Percentiles rank a stretch among this genome's conserved stretches.
Conservation (phyloP, 1,140 invertebrate genomes). For the Mactra quadrangularis region DNA sequence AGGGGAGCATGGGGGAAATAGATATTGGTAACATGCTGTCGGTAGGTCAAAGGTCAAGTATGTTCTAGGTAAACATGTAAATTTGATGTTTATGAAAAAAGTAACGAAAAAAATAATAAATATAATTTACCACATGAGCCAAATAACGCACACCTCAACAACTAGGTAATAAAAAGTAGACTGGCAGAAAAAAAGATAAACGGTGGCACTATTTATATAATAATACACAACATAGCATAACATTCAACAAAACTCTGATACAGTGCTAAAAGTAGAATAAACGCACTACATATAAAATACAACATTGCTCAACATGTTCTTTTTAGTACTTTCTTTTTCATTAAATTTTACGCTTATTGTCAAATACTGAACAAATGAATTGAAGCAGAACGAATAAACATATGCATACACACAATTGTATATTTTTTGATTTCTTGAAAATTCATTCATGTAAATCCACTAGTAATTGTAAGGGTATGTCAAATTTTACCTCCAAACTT, state of each 20-base stretch:
- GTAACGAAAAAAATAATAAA: slow-evolving; percentile 16
- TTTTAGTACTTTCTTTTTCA: too few species aligned
- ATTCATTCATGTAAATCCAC: too few species aligned
- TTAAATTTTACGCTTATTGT: too few species aligned
- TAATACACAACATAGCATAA: slow-evolving; percentile 13
- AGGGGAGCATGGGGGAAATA: too few species aligned
- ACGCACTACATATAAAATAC: slow-evolving; percentile 20
- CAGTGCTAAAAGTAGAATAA: not conserved
- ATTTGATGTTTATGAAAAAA: slow-evolving; percentile 22
- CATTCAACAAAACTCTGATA: slow-evolving; percentile 19
- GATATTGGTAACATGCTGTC: slow-evolving; percentile 1
- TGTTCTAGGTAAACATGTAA: slow-evolving; percentile 35
- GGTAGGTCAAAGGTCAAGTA: slow-evolving; percentile 48
- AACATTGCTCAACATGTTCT: too few species aligned
- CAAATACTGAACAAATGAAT: too few species aligned
- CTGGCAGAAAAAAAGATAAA: slow-evolving; percentile 26
- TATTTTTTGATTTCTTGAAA: too few species aligned
- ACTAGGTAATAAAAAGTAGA: slow-evolving; percentile 38
- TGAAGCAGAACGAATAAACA: not conserved
- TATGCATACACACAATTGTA: too few species aligned
- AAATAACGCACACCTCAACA: slow-evolving; percentile 44
- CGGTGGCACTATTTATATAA: slow-evolving; percentile 8
- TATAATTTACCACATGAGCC: slow-evolving; percentile 39
- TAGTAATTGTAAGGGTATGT: too few species aligned
- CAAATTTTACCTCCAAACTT: too few species aligned